Base-by-base conservation (phyloP, 2,888 invertebrate species). In the Crioceris asparagi region DNA sequence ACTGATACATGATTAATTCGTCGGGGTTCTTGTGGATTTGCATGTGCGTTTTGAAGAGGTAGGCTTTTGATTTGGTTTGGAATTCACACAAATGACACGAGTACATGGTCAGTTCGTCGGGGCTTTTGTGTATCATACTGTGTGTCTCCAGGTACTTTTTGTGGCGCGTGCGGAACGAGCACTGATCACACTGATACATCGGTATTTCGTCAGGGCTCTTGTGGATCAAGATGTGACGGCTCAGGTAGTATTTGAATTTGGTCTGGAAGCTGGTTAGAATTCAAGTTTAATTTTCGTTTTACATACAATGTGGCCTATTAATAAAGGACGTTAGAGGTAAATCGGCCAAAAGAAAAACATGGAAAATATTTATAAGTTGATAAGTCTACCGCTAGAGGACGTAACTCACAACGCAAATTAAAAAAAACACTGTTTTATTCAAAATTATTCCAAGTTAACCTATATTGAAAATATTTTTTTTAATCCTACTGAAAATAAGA, bases 41-140 rank as follows among this genome's bases (percentile, higher is more conserved):
- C 47, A 45, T 45, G 33, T 47, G 47, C 4, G 47, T 47, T 36
- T 43, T 47, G 31, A 45, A 43, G 10, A 51, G 43, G 19, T 49
- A 47, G 1, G 49, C 48, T 31, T 49, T 51, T 12, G 48, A 51
- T 29, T 51, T 51, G 3, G 48, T 51, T 32, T 51, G 46, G 21
- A 49, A 51, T 6, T 41, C 44, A 21, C 51, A 51, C 11, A 39
- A 36, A n/a, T 43, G 39, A 32, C 51, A 51, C 10, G 47, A 47
- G 31, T 49, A 51, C 51, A 51, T 51, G 5, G 42, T 43, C 2
- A 51, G 33, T 17, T 41, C 45, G 11, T 49, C 45, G n/a, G 51
- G 51, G 12, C 38, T 43, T 29, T 44, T 48, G 36, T 51, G 51
- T 18, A 49, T 45, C 35, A 41, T 36, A n/a, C 33, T 45, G 34